Base-by-base conservation (phyloP, 2,113 vertebrate genomes). In the Pollachius pollachius region DNA sequence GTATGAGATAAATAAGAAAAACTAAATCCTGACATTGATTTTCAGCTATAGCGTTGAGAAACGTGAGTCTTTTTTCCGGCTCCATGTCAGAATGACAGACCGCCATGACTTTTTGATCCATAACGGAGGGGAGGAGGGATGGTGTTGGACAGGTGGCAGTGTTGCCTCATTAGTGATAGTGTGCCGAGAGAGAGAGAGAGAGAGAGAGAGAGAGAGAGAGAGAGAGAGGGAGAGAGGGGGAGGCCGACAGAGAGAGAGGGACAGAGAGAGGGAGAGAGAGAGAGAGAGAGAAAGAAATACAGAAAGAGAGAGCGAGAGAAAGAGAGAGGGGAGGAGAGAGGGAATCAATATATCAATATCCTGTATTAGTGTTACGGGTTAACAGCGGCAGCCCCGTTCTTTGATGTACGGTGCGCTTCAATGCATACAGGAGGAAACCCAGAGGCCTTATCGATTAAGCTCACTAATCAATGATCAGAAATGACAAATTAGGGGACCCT, bases 271-370 rank as follows among this genome's bases (percentile, higher is more conserved):
- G 11, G 7, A 48, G 41, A 48, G 5, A 48, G 41, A 48, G 41
- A 9, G 41, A 48, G 41, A 48, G 41, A 48, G 41, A 48, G 37
- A 41, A 3, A 41, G 37, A 1, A 3, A 41, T 1, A 41, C 1
- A 41, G 37, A 41, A 3, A 1, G 37, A 41, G 37, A 41, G 37
- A 41, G 37, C 1, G 37, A 41, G 37, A 41, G 68, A 62, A 62
- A 59, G 64, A 60, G 65, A 41, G 34, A 68, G 71, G 72, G 52
- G 68, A 77, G 59, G 71, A 19, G 68, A 56, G 60, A 64, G 68
- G 83, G 58, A 76, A 72, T 69, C 52, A 58, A 66, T 78, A 74
- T 85, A 88, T 88, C 79, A 73, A 85, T 81, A 80, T 63, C 61
- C 69, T 27, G 18, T 60, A 80, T 73, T 75, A 70, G 83, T 48